These are phyloP conservation scores for Cyanoramphus novaezelandiae DNA, from an alignment of 2,113 vertebrate species.

Conservation along the genomic window DNA sequence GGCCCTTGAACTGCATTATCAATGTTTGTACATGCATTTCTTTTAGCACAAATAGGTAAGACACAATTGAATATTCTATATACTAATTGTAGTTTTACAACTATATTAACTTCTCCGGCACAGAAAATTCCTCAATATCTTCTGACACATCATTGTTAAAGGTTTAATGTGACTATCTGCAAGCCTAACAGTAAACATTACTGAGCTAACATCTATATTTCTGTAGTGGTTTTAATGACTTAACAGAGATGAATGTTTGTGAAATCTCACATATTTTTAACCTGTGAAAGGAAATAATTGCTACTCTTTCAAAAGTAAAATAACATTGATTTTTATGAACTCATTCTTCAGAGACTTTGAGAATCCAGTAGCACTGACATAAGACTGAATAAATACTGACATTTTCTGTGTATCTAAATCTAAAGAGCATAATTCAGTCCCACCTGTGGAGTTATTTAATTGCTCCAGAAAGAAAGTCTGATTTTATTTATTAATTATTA, in stretches of 20 bases:
- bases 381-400: neutral
- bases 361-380: neutral
- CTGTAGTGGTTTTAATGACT: neutral
- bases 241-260: neutral
- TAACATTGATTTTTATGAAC: neutral
- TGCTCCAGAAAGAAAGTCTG: neutral
- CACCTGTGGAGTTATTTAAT: neutral
- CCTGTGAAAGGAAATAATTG: neutral
- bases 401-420: neutral
- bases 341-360: neutral
- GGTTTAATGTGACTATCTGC: neutral
- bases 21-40: fast-evolving
- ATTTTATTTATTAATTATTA: neutral
- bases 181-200: neutral
- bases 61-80: neutral
- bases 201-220: neutral
- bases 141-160: neutral
- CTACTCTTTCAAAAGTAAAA: neutral
- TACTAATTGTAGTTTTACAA: neutral
- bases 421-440: neutral
- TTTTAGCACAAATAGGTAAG: neutral
- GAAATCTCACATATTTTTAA: neutral
- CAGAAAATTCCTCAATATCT: neutral
- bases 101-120: neutral
- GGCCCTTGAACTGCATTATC: neutral